phyloP scores from a whole-genome alignment of 1,140 invertebrate species.

The Caerostris extrusa region DNA sequence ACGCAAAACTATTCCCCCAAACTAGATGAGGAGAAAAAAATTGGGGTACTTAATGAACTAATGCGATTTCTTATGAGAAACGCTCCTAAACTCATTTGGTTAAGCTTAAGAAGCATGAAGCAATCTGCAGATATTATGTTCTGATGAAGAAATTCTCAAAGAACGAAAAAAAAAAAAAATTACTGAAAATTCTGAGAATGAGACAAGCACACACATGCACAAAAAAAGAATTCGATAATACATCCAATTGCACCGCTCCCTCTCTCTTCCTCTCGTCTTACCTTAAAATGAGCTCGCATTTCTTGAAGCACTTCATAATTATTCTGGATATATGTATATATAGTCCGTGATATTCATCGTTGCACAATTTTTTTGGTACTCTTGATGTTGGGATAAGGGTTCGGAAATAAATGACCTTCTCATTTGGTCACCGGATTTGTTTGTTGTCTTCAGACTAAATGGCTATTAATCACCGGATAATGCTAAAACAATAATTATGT shows the following conservation, averaged over 20 bases:
- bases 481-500: constrained; percentile 54
- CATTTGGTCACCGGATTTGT: constrained; percentile 39
- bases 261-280: background rate
- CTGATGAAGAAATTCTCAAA: background rate
- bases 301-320: constrained; percentile 32
- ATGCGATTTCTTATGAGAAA: constrained; percentile 30
- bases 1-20: background rate
- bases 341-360: constrained; percentile 24
- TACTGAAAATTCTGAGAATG: background rate
- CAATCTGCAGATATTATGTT: constrained; percentile 18
- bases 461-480: constrained; percentile 60
- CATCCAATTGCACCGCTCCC: constrained; percentile 1
- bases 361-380: background rate
- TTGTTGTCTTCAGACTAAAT: constrained; percentile 29
- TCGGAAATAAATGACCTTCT: constrained; percentile 29
- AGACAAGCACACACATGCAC: background rate
- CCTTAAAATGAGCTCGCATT: constrained; percentile 31
- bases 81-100: background rate
- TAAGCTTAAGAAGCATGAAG: constrained; percentile 33
- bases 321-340: background rate
- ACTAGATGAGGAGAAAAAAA: background rate
- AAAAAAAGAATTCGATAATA: constrained; percentile 42
- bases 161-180: background rate
- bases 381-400: background rate
- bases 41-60: constrained; percentile 40